These are phyloP conservation scores for Vipera ursinii DNA, from an alignment of 2,797 vertebrate genomes.

Conservation along the genomic window DNA sequence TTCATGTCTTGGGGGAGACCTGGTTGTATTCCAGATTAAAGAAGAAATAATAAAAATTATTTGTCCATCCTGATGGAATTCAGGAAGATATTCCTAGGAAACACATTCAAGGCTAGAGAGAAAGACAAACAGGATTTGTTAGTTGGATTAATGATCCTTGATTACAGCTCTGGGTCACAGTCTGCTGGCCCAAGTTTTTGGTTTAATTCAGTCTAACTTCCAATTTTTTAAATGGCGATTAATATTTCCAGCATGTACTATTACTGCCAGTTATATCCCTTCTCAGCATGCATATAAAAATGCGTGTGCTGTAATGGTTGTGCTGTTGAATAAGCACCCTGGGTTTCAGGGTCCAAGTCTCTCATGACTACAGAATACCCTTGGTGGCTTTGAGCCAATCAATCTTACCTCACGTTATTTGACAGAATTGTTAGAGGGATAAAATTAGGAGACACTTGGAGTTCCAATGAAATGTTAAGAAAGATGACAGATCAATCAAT, in stretches of 20 bases:
- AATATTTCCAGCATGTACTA: neutral
- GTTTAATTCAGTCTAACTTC: neutral
- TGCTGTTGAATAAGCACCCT: neutral
- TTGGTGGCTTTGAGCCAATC: neutral
- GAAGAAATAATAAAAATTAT: neutral
- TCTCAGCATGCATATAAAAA: neutral
- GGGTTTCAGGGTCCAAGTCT: neutral
- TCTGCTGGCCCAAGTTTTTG: neutral
- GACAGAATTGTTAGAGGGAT: neutral
- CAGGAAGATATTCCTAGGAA: neutral
- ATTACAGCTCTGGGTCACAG: neutral
- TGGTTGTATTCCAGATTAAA: neutral
- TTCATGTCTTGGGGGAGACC: neutral
- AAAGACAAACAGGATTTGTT: neutral
- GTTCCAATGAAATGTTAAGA: neutral
- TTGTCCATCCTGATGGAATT: neutral
- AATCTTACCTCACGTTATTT: neutral
- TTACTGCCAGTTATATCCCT: neutral
- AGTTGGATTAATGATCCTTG: neutral
- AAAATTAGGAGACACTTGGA: neutral
- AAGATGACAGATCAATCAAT: neutral
- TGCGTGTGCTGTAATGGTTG: neutral
- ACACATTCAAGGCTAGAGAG: neutral
- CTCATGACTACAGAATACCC: neutral
- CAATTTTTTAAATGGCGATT: neutral